Percentiles rank a stretch among this genome's conserved stretches.
These are phyloP conservation scores for Antheraea assamensis DNA, from an alignment of 2,888 invertebrate species.

Conservation along the genomic window DNA sequence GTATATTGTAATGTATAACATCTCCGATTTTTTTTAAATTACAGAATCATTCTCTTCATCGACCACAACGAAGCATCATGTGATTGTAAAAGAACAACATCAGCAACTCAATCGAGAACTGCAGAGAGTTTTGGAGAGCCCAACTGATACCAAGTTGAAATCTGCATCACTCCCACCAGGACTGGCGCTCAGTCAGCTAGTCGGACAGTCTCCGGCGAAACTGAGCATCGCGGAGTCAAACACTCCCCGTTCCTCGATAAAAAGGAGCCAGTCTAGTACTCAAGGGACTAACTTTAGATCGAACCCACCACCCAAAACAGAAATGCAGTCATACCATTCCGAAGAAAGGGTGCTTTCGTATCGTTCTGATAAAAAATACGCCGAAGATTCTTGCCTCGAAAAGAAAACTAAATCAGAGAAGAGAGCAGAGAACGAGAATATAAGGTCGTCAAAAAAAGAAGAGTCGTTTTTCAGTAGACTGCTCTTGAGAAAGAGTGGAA, in stretches of 20 bases:
- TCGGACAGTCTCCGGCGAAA: conserved; percentile 77
- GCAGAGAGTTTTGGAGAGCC: conserved; percentile 66
- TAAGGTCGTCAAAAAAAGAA: conserved; percentile 79
- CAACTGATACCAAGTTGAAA: conserved; percentile 81
- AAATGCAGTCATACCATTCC: conserved; percentile 55
- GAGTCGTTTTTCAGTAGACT: conserved; percentile 85
- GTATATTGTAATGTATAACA: neutral
- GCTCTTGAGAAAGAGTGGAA: conserved; percentile 86
- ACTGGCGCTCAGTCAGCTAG: conserved; percentile 75
- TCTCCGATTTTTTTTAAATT: conserved; percentile 34
- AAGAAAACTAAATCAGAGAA: conserved; percentile 77
- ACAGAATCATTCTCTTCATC: conserved; percentile 80
- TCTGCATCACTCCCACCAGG: conserved; percentile 86
- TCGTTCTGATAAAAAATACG: conserved; percentile 65
- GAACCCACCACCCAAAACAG: conserved; percentile 54
- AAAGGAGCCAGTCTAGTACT: conserved; percentile 77
- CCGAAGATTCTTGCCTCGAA: conserved; percentile 76
- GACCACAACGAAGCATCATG: conserved; percentile 74
- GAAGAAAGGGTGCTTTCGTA: conserved; percentile 65
- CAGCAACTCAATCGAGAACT: conserved; percentile 67
- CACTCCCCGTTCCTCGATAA: conserved; percentile 73
- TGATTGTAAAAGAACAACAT: conserved; percentile 69
- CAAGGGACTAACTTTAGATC: conserved; percentile 72
- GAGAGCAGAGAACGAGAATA: conserved; percentile 74
- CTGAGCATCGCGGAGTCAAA: conserved; percentile 75